These are phyloP conservation scores for Drosophila serrata DNA, from an alignment of 1,140 invertebrate species.

Conservation along the genomic window DNA sequence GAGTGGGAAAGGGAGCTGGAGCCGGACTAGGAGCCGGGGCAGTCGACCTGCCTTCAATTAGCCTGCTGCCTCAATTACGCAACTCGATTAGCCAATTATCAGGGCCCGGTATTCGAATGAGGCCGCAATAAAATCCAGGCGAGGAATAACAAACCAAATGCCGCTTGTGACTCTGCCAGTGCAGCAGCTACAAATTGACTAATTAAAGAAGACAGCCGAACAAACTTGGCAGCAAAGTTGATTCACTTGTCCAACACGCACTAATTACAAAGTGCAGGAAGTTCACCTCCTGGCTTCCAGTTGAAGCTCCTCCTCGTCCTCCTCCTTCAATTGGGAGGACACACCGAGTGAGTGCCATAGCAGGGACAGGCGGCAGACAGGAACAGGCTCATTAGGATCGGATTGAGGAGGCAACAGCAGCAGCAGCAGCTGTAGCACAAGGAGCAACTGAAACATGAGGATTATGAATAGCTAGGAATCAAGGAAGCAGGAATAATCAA, in stretches of 20 bases:
- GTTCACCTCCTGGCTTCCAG: slow-evolving; percentile 2
- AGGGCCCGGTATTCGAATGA: neutral
- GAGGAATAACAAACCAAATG: neutral
- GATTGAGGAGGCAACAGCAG: slow-evolving; percentile 28
- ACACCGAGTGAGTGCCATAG: too few relatives aligned
- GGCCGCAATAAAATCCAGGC: slow-evolving; percentile 25
- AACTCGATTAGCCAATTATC: slow-evolving; percentile 43
- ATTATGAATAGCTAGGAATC: slow-evolving; percentile 34
- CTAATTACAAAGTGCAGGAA: slow-evolving; percentile 50
- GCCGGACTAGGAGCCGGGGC: neutral
- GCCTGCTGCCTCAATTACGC: slow-evolving; percentile 27
- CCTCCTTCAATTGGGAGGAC: neutral
- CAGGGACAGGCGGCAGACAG: slow-evolving; percentile 15
- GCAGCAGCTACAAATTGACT: slow-evolving; percentile 35
- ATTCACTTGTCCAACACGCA: slow-evolving; percentile 47
- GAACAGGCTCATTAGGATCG: slow-evolving; percentile 47
- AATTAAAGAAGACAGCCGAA: slow-evolving; percentile 45
- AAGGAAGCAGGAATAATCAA: slow-evolving; percentile 12
- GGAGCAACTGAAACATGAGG: slow-evolving; percentile 25
- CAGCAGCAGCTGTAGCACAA: too few relatives aligned
- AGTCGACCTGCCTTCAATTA: slow-evolving; percentile 37
- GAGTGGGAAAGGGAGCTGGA: neutral
- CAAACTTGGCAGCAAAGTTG: slow-evolving; percentile 40
- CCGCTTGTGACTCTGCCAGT: neutral
- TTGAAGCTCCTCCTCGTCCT: neutral